A percentile compares a stretch with the other conserved stretches of the same genome.
Evolutionary conservation across 2,113 vertebrate genomes (phyloP).

Genomic region (Camelus dromedarius): DNA sequence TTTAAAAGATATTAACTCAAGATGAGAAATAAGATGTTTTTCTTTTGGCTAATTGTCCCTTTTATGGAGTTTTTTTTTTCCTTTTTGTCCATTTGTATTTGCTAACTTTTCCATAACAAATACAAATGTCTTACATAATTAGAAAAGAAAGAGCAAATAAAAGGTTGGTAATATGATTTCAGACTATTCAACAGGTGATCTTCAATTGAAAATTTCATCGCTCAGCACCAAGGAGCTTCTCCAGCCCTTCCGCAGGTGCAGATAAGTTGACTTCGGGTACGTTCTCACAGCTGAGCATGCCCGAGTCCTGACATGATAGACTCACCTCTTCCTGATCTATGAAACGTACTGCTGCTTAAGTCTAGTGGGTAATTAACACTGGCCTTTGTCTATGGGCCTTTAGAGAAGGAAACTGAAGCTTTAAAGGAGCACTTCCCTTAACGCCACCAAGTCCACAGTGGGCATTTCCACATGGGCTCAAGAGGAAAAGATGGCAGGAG

Average conservation of each 20-base stretch:
- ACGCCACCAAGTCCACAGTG: background rate
- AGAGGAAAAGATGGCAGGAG: background rate
- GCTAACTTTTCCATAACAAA: conserved; percentile 32
- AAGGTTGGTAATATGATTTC: background rate
- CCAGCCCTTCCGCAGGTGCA: background rate
- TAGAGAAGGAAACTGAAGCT: background rate
- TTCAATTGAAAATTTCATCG: background rate
- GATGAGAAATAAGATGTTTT: conserved; percentile 70
- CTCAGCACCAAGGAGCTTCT: background rate
- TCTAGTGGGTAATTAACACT: background rate
- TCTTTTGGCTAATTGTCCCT: conserved; percentile 66
- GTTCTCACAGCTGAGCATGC: background rate
- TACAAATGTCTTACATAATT: background rate
- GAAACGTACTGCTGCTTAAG: background rate
- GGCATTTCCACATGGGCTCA: background rate
- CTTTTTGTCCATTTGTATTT: conserved; percentile 9
- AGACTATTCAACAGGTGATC: background rate
- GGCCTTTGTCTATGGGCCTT: background rate
- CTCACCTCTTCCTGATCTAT: background rate
- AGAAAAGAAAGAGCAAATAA: conserved; percentile 51
- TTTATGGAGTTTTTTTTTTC: conserved; percentile 35
- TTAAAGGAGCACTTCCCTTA: background rate
- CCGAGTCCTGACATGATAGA: background rate
- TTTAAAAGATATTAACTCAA: conserved; percentile 70
- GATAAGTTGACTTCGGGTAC: background rate